Evolutionary conservation across 2,797 vertebrate genomes (phyloP).

Genomic region (Platyrinchus mystaceus): DNA sequence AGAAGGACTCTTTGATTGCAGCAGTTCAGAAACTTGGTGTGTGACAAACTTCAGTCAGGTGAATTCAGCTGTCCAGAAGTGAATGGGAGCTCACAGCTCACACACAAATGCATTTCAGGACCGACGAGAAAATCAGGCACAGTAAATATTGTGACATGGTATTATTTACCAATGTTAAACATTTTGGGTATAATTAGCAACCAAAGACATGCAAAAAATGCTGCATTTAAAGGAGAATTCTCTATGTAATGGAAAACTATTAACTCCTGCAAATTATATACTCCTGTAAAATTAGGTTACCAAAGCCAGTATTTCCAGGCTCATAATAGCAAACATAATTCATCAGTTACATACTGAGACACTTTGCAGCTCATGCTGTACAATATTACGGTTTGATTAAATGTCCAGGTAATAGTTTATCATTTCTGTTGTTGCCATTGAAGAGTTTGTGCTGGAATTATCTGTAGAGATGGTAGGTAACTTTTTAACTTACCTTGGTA

Average conservation of each 20-base stretch:
- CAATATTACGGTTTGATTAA: neutral
- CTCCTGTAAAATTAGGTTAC: neutral
- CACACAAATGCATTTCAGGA: neutral
- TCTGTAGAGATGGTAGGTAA: slow-evolving; percentile 44
- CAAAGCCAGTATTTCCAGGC: neutral
- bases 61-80: neutral
- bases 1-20: neutral
- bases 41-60: neutral
- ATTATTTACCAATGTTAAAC: neutral
- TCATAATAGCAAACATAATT: neutral
- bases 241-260: neutral
- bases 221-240: neutral
- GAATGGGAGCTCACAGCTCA: neutral
- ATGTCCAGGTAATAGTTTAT: neutral
- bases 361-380: neutral
- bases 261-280: neutral
- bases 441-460: neutral
- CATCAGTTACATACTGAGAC: neutral
- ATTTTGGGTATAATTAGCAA: neutral
- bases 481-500: slow-evolving; percentile 55
- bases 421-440: neutral
- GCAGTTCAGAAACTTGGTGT: neutral
- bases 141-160: neutral
- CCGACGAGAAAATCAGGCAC: neutral
- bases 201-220: neutral